Evolutionary conservation across 2,113 vertebrate species (phyloP), one percentile per base, ranked within the genome.

Genomic region (Smithornis capensis): DNA sequence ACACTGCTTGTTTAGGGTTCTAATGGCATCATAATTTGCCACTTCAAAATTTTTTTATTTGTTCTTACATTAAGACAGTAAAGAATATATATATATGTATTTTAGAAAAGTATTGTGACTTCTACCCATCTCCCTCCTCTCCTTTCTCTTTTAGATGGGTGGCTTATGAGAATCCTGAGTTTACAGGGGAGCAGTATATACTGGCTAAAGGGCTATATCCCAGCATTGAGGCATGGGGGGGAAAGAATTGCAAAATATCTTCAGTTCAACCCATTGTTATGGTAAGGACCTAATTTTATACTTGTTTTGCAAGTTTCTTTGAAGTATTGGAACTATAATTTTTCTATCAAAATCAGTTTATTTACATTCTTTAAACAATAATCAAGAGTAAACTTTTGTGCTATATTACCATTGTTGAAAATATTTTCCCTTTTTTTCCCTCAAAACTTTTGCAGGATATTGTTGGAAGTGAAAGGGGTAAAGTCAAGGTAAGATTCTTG

Each of bases 131-230:
- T 7, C 56, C 17, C 11, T 92, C 52, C 4, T 56, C 10, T 70
- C 84, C 14, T 49, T 14, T 88, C 74, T 90, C 57, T 94, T 77
- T 71, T 92, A 99, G 99, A 28, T 99, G 99, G 99, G 98, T 99
- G 90, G 98, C 98, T 24, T 99, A 99, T 91, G 99, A 99, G 96
- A 98, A 99, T 45, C 97, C 98, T 5, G 98, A 98, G 22, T 99
- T 99, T 96, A 98, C 98, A 1, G 99, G 99, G 38, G 98, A 99
- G 85, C 97, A 99, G 63, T 99, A 99, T 21, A 70, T 99, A 59
- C 96, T 99, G 93, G 98, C 99, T 95, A 99, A 99, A 97, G 99
- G 99, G 89, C 94, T 99, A 12, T 99, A 99, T 37, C 94, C 98
- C 56, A 97, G 75, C 87, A 98, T 97, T 8, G 98, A 99, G 80